A percentile compares a stretch with the other conserved stretches of the same genome.
Evolutionary conservation across 2,113 vertebrate species (phyloP).

Genomic region (Merops nubicus): DNA sequence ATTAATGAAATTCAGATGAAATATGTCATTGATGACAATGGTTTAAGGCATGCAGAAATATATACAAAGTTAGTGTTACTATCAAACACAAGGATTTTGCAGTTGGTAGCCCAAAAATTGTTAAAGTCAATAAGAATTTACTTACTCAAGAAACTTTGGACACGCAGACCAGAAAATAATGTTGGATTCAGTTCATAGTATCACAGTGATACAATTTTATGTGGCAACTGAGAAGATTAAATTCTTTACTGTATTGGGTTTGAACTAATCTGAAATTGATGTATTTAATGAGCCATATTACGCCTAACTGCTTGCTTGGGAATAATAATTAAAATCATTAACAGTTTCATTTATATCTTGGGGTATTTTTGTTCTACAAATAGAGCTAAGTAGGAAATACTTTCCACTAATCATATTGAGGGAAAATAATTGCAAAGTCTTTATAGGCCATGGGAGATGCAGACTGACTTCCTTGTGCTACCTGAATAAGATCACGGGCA

Average conservation of each 20-base stretch:
- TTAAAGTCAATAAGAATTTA: background rate
- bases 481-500: background rate
- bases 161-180: background rate
- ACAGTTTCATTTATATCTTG: background rate
- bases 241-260: background rate
- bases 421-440: background rate
- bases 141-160: background rate
- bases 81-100: background rate
- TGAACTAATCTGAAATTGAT: background rate
- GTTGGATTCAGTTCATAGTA: background rate
- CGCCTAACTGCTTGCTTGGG: slow-evolving; percentile 4
- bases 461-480: background rate
- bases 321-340: background rate
- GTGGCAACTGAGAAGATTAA: background rate
- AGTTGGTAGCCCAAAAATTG: background rate
- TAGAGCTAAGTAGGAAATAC: background rate
- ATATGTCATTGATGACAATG: background rate
- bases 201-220: background rate
- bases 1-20: background rate
- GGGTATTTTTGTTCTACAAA: background rate
- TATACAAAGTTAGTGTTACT: background rate
- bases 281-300: slow-evolving; percentile 17
- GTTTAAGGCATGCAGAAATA: background rate
- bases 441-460: background rate
- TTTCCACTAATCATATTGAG: background rate